A percentile compares a stretch with the other conserved stretches of the same genome.
Evolutionary conservation across 2,797 vertebrate genomes (phyloP).

Genomic region (Chaetodon trifasciatus): DNA sequence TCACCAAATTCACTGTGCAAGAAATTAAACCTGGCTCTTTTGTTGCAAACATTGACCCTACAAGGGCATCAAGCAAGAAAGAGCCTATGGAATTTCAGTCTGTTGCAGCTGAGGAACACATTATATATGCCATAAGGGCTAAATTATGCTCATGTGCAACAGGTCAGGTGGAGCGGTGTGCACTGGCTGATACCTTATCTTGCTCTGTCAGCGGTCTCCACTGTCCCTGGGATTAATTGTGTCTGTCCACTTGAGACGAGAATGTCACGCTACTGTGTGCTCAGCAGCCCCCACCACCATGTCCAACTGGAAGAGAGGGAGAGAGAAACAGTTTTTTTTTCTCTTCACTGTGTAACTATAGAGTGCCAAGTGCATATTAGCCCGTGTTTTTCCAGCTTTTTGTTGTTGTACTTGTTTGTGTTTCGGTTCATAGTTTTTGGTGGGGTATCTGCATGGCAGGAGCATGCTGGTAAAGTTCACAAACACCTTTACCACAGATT

Average conservation of each 20-base stretch:
- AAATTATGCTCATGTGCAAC: conserved; percentile 65
- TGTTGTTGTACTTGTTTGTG: conserved; percentile 7
- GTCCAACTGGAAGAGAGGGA: conserved; percentile 32
- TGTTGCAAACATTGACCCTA: conserved; percentile 1
- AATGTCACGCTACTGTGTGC: conserved; percentile 67
- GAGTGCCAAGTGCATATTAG: conserved; percentile 20
- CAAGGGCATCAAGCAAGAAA: conserved; percentile 23
- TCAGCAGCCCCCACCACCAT: conserved; percentile 51
- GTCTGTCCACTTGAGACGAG: conserved; percentile 74
- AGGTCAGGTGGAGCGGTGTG: conserved; percentile 64
- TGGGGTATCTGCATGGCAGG: neutral
- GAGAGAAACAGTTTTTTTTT: conserved; percentile 40
- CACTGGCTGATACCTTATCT: conserved; percentile 76
- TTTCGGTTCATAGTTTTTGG: conserved; percentile 4
- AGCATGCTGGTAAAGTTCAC: neutral
- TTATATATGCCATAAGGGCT: conserved; percentile 58
- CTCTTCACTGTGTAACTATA: conserved; percentile 19
- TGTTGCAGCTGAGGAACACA: conserved; percentile 16
- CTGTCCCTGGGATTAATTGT: conserved; percentile 78
- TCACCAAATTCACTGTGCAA: conserved; percentile 19
- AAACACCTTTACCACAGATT: conserved; percentile 16
- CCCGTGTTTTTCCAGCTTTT: neutral
- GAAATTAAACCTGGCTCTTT: conserved; percentile 24
- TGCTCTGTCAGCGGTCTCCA: conserved; percentile 76
- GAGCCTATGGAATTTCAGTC: conserved; percentile 20